phyloP scores from a whole-genome alignment of 1,140 invertebrate genomes.

The Caenorhabditis brenneri region DNA sequence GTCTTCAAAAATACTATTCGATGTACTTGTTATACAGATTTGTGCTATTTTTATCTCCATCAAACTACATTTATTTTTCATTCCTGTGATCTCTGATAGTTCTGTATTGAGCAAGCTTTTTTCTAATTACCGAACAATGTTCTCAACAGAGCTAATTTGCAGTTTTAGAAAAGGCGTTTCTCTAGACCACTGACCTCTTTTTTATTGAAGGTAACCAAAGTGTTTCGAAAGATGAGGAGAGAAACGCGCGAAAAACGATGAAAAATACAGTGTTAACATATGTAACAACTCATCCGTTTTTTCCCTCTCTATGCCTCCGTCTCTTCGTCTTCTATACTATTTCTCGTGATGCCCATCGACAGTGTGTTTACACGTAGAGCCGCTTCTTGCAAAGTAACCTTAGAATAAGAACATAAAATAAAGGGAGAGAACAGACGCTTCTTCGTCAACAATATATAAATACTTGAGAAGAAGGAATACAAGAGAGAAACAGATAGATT shows the following conservation, averaged over 20 bases:
- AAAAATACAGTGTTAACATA: constrained; percentile 38
- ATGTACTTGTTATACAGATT: too few relatives aligned
- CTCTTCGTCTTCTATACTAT: background rate
- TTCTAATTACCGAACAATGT: background rate
- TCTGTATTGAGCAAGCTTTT: background rate
- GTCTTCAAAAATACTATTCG: too few relatives aligned
- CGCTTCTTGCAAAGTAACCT: background rate
- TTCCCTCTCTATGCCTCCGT: background rate
- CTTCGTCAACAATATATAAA: constrained; percentile 42
- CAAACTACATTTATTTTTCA: background rate
- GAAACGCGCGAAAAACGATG: background rate
- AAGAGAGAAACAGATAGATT: background rate
- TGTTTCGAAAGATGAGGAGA: constrained; percentile 21
- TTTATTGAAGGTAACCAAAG: background rate
- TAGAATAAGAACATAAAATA: background rate
- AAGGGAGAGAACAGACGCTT: background rate
- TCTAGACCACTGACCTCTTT: constrained; percentile 15
- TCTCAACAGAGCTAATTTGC: background rate
- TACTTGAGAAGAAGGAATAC: constrained; percentile 32
- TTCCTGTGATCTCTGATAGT: background rate
- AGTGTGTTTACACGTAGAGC: constrained; percentile 24
- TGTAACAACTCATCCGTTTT: constrained; percentile 17
- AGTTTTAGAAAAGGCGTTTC: background rate
- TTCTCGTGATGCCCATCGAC: background rate
- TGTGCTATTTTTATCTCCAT: background rate